phyloP scores from a whole-genome alignment of 1,140 invertebrate genomes.

The Cydia pomonella region DNA sequence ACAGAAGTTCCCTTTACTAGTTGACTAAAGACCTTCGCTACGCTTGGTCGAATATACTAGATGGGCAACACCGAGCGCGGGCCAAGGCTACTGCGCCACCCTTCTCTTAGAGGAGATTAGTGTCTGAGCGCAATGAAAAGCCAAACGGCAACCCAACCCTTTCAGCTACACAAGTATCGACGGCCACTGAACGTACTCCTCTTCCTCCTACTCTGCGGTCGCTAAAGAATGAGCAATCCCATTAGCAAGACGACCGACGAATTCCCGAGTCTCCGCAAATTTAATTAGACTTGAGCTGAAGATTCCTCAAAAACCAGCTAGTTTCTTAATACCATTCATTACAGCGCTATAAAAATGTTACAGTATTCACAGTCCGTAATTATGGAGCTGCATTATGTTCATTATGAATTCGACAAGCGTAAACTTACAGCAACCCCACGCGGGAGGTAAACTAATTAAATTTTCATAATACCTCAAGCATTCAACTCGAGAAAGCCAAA shows the following conservation, averaged over 20 bases:
- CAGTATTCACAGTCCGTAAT: conserved; percentile 7
- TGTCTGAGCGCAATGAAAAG: conserved; percentile 37
- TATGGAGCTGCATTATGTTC: conserved; percentile 33
- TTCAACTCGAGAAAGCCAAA: conserved; percentile 46
- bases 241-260: conserved; percentile 37
- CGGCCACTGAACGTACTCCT: conserved; percentile 25
- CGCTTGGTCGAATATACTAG: neutral
- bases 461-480: conserved; percentile 54
- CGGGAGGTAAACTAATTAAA: conserved; percentile 50
- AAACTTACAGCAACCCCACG: conserved; percentile 38
- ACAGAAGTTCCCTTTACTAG: no score
- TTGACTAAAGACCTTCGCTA: neutral
- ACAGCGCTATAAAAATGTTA: conserved; percentile 27
- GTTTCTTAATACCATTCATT: conserved; percentile 30
- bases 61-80: conserved; percentile 1
- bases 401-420: conserved; percentile 45
- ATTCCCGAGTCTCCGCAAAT: conserved; percentile 27
- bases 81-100: conserved; percentile 27
- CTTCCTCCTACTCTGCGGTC: conserved; percentile 35
- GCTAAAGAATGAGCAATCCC: conserved; percentile 39
- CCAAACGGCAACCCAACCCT: conserved; percentile 37
- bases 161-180: conserved; percentile 44
- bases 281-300: conserved; percentile 29
- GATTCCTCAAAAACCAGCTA: conserved; percentile 19
- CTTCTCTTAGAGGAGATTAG: conserved; percentile 53